phyloP scores from a whole-genome alignment of 2,113 vertebrate species.

The Oncorhynchus mykiss region DNA sequence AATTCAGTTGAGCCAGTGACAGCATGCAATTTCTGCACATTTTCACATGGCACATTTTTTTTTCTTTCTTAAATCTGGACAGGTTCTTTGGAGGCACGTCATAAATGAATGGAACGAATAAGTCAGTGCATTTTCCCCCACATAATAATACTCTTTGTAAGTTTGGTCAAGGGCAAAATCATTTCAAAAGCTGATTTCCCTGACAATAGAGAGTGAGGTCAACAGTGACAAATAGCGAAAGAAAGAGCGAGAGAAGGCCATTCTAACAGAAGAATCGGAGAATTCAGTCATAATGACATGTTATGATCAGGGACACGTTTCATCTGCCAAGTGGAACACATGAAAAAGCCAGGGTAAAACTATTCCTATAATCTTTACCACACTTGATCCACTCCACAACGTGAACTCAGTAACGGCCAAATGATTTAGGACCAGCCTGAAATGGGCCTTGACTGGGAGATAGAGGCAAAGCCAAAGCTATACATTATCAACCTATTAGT shows the following conservation, averaged over 20 bases:
- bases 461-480: too few relatives aligned
- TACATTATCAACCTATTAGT: too few relatives aligned
- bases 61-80: slow-evolving; percentile 40
- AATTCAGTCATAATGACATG: too few relatives aligned
- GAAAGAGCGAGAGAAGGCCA: neutral
- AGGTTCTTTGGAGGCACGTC: slow-evolving; percentile 23
- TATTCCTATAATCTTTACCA: too few relatives aligned
- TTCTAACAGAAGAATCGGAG: too few relatives aligned
- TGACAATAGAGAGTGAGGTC: neutral
- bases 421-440: too few relatives aligned
- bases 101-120: slow-evolving; percentile 28
- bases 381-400: too few relatives aligned
- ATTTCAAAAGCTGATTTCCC: slow-evolving; percentile 3
- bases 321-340: too few relatives aligned
- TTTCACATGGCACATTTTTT: slow-evolving; percentile 16
- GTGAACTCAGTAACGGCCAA: too few relatives aligned
- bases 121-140: slow-evolving; percentile 5
- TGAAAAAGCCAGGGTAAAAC: too few relatives aligned
- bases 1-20: slow-evolving; percentile 48
- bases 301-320: too few relatives aligned
- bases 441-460: too few relatives aligned
- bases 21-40: slow-evolving; percentile 52
- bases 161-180: slow-evolving; percentile 13
- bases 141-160: neutral
- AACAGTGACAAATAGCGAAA: neutral